phyloP scores from a whole-genome alignment of 2,113 vertebrate genomes.

The Canis aureus region DNA sequence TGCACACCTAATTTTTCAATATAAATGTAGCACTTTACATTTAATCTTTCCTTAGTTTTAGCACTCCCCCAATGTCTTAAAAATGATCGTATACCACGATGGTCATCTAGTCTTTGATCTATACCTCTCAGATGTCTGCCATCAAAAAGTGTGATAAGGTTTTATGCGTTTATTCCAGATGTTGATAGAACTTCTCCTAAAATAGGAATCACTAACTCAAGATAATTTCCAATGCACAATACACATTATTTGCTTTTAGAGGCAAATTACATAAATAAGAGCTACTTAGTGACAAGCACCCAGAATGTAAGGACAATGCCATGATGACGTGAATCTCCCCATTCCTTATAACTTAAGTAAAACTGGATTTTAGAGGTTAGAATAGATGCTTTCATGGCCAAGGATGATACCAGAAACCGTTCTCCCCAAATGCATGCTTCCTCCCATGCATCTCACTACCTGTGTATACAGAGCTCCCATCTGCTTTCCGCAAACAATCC shows the following conservation, averaged over 20 bases:
- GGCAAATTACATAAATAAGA: neutral
- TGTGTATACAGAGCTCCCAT: constrained; percentile 85
- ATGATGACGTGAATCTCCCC: neutral
- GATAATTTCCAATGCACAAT: neutral
- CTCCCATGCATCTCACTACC: constrained; percentile 79
- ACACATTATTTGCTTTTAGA: neutral
- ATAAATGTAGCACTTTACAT: neutral
- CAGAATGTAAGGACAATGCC: neutral
- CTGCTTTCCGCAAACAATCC: constrained; percentile 87
- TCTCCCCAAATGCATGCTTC: neutral
- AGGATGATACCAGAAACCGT: neutral
- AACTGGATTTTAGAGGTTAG: neutral
- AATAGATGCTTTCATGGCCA: neutral
- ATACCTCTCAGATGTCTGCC: neutral
- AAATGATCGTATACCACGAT: constrained; percentile 5
- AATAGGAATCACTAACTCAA: neutral
- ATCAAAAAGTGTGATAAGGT: neutral
- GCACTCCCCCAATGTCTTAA: neutral
- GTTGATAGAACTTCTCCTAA: neutral
- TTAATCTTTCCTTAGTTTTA: neutral
- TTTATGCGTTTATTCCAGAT: neutral
- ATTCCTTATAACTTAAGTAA: neutral
- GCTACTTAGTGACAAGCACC: neutral
- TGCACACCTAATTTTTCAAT: neutral
- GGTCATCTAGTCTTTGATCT: neutral